Percentiles rank a stretch among this genome's conserved stretches.
These are phyloP conservation scores for Pseudorhombus dupliciocellatus DNA, from an alignment of 2,113 vertebrate genomes.

Conservation along the genomic window DNA sequence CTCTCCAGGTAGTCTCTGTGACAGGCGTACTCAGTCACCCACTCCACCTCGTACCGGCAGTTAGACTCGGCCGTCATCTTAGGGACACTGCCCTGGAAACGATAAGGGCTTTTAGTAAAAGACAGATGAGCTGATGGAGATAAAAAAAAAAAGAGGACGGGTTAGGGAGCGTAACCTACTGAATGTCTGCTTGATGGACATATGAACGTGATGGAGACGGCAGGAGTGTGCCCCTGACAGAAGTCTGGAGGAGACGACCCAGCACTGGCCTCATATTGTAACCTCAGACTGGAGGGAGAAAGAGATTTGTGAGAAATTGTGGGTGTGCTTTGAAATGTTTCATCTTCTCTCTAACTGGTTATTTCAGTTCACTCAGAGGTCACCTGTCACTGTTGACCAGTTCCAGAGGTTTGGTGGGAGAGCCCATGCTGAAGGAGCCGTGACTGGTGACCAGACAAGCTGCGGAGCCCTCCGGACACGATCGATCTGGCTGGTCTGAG, in stretches of 20 bases:
- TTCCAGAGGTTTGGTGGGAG: constrained; percentile 79
- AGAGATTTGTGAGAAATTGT: neutral
- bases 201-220: constrained; percentile 89
- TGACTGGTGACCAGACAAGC: constrained; percentile 85
- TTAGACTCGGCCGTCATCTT: constrained; percentile 88
- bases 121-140: neutral
- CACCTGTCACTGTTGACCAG: constrained; percentile 86
- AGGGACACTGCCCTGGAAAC: constrained; percentile 85
- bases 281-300: constrained; percentile 78
- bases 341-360: neutral
- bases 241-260: constrained; percentile 67
- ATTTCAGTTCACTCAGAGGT: too few relatives aligned
- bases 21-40: constrained; percentile 96
- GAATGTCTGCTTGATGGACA: constrained; percentile 89
- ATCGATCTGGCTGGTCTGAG: constrained; percentile 60
- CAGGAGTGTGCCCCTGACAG: constrained; percentile 86
- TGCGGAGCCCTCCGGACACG: constrained; percentile 83
- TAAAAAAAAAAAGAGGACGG: neutral
- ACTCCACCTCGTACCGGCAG: constrained; percentile 93
- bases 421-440: constrained; percentile 83
- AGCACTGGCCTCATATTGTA: constrained; percentile 81
- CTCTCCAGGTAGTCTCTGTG: constrained; percentile 95
- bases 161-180: constrained; percentile 64
- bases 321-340: neutral
- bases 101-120: too few relatives aligned